Base-by-base conservation (phyloP, 2,888 invertebrate genomes). In the Rhogogaster chlorosoma region DNA sequence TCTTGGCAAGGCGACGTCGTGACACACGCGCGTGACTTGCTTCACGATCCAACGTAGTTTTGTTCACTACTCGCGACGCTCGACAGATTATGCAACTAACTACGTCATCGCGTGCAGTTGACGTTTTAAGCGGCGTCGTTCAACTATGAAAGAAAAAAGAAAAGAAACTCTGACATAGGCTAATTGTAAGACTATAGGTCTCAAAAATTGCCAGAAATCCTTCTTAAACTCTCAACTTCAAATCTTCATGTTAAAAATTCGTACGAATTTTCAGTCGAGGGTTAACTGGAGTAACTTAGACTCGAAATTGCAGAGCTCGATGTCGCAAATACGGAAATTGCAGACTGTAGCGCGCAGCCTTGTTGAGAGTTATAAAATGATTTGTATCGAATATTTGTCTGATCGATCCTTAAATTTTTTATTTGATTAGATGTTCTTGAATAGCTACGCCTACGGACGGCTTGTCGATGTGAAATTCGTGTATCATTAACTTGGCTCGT, bases 51-150 rank as follows among this genome's bases (percentile, higher is more conserved):
- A 61, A 80, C 49, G 53, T 32, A 26, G 18, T 29, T 49, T 7
- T 77, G 32, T 49, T 77, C 53, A 77, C n/a, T 32, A 32, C 4
- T 77, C 32, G 26, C 9, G 22, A 77, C 49, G 29, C n/a, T n/a
- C 77, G 77, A 77, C 53, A 53, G 77, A 53, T 77, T 77, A 77
- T 77, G 10, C 32, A 77, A 77, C 53, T 77, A 77, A 9, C 53
- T 49, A 32, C 71, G 42, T 42, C 38, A 38, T 73, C 42, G 22
- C 71, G 71, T 29, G 42, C 42, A 73, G 38, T 73, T 42, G 71
- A 36, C 42, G 22, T 42, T 36, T 70, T 42, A 73, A 9, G 15
- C 38, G 38, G n/a, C 38, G 71, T 42, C 42, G 71, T 73, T 73
- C 42, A 73, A 9, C 42, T 22, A 42, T 73, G 42, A 73, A 73